Evolutionary conservation across 1,140 invertebrate genomes (phyloP), one percentile per base, ranked within the genome.

Genomic region (Teleopsis dalmanni): DNA sequence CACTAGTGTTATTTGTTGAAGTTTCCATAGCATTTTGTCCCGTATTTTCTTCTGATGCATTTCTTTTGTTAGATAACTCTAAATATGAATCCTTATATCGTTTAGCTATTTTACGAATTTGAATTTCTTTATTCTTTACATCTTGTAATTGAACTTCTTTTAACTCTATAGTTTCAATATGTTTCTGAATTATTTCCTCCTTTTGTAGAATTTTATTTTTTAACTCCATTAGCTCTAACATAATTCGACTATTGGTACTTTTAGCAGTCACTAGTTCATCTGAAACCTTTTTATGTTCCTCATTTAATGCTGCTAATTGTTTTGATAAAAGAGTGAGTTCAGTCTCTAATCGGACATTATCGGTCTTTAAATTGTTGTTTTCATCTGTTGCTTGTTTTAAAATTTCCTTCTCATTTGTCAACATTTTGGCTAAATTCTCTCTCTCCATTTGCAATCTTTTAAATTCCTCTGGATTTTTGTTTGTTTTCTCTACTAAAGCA

Each of bases 381-480:
- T 88, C 85, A 22, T 87, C 84, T 18, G 63, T 75, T n/a, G 80
- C 65, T 59, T 83, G 83, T 16, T 79, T 80, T 27, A 77, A 70
- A 29, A 72, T 77, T 47, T 87, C 83, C 57, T 82, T 82, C 63
- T 88, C 86, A 36, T 77, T 78, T 4, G 81, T 82, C 3, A 90
- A 63, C 65, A 87, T 76, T 72, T 88, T 88, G 26, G 81, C 81
- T 5, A 89, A 70, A 60, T 80, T 83, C 67, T 89, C 86, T 25
- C 86, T 76, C 71, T 90, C 87, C 21, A 79, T 82, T 74, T 90
- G 84, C 7, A 95, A 71, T 44, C 85, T 81, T 59, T 91, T 89
- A 78, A 91, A 89, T 73, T 96, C 93, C 70, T 96, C 92, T 0
- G 91, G 91, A 14, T 87, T 84, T 65, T 90, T 87, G 61, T 93